Percentiles rank a stretch among this genome's conserved stretches.
phyloP scores from a whole-genome alignment of 2,888 invertebrate species.

The Pollenia labialis region DNA sequence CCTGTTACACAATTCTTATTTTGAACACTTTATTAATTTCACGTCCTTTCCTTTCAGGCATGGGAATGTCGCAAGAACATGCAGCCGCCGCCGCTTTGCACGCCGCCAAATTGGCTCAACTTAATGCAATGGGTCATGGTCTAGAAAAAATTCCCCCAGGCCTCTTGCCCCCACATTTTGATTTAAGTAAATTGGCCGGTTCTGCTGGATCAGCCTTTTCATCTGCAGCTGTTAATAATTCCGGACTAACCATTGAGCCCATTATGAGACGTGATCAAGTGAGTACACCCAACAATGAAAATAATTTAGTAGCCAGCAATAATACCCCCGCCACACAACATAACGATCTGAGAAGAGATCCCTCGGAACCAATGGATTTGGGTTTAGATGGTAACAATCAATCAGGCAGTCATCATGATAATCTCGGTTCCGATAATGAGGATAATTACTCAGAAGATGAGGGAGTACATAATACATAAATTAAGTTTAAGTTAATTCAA shows the following conservation, averaged over 20 bases:
- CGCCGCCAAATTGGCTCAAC: constrained; percentile 91
- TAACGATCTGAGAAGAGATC: constrained; percentile 81
- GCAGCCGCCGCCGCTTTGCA: constrained; percentile 91
- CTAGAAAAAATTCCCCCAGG: constrained; percentile 86
- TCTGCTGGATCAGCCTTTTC: constrained; percentile 71
- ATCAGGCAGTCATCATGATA: constrained; percentile 82
- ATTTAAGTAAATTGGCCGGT: constrained; percentile 81
- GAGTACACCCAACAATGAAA: constrained; percentile 70
- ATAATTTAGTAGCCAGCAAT: constrained; percentile 41
- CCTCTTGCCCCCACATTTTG: constrained; percentile 83
- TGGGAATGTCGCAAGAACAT: constrained; percentile 88
- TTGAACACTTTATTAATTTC: too few relatives aligned
- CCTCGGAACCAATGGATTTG: constrained; percentile 83
- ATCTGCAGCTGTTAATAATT: constrained; percentile 68
- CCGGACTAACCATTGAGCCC: constrained; percentile 82
- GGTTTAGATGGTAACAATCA: constrained; percentile 82
- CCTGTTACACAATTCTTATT: too few relatives aligned
- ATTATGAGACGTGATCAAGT: constrained; percentile 79
- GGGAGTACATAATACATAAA: constrained; percentile 83
- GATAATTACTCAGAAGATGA: constrained; percentile 84
- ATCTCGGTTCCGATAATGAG: constrained; percentile 81
- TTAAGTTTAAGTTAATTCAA: constrained; percentile 12
- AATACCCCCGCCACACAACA: constrained; percentile 73
- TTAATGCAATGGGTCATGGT: constrained; percentile 87
- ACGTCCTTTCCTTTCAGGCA: constrained; percentile 79